Base-by-base conservation (phyloP, 2,797 vertebrate species). In the Rhodeus uyekii region DNA sequence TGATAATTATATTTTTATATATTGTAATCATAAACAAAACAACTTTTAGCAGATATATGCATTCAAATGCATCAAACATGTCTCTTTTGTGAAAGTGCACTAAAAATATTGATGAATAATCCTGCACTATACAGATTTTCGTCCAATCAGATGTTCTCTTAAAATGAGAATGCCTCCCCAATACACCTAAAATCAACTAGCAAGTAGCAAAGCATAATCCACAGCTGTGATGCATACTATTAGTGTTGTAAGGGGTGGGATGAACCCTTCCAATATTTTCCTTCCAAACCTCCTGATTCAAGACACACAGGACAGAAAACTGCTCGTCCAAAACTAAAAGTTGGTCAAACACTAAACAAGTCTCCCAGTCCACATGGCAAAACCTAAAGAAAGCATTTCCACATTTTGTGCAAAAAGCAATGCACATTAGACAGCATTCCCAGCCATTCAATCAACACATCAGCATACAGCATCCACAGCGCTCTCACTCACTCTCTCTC, bases 371-470 rank as follows among this genome's bases (percentile, higher is more conserved):
- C 75, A 63, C 4, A 39, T 58, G 19, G 58, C 4, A 81, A 77
- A 64, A 65, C 63, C 63, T 50, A 64, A 32, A 39, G 34, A 12
- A 34, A 50, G 36, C 22, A 19, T 67, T 65, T 73, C 39, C 48
- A 76, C 32, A 80, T 42, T 32, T 46, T 55, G 14, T 55, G 48
- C 6, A 50, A 78, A 81, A 79, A 76, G 50, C 22, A 19, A 34
- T 46, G 58, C 83, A 80, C 27, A 87, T 84, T 83, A 88, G 68
- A 38, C 76, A 83, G 53, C 42, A 24, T 69, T 65, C 76, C 46
- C 44, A 84, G 65, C 55, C 78, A 24, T 79, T 86, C 72, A 74
- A 83, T 84, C 82, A 80, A 83, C 53, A 73, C 67, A 84, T 68
- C 61, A 69, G 60, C 58, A 69, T 55, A 80, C 65, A 48, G 55